Evolutionary conservation across 2,113 vertebrate species (phyloP).

Genomic region (Varanus komodoensis): DNA sequence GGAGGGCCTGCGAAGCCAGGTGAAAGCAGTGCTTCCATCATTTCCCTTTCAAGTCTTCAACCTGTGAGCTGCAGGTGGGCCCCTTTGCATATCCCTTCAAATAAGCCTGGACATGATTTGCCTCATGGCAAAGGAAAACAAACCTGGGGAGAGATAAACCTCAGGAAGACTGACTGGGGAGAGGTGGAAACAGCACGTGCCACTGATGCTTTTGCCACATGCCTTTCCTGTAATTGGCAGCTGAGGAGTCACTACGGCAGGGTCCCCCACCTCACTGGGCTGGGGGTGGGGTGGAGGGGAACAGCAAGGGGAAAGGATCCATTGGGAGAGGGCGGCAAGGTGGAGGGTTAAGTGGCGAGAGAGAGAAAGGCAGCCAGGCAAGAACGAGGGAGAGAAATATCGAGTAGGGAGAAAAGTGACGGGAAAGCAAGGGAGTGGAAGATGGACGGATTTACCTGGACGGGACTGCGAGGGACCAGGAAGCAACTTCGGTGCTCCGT

Average conservation of each 20-base stretch:
- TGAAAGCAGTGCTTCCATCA: not conserved
- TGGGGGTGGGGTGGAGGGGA: no score
- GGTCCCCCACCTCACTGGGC: no score
- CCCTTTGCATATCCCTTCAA: no score
- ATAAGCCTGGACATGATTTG: not conserved
- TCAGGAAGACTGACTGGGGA: not conserved
- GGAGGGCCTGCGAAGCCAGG: not conserved
- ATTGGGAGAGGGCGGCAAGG: no score
- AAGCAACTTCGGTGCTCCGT: no score
- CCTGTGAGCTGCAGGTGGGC: not conserved
- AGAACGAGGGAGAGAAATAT: no score
- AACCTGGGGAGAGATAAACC: slow-evolving; percentile 24
- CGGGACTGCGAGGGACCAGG: no score
- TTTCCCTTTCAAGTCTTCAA: not conserved
- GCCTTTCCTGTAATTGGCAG: not conserved
- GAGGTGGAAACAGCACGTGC: not conserved
- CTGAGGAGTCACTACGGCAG: not conserved
- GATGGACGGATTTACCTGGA: no score
- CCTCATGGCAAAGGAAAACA: not conserved
- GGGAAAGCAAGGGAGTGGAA: no score
- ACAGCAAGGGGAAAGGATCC: not conserved
- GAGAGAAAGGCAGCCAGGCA: no score
- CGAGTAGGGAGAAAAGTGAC: no score
- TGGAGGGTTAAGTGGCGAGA: no score
- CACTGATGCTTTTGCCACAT: not conserved